These are phyloP conservation scores for Eledone cirrhosa DNA, from an alignment of 2,888 invertebrate genomes.

Conservation along the genomic window DNA sequence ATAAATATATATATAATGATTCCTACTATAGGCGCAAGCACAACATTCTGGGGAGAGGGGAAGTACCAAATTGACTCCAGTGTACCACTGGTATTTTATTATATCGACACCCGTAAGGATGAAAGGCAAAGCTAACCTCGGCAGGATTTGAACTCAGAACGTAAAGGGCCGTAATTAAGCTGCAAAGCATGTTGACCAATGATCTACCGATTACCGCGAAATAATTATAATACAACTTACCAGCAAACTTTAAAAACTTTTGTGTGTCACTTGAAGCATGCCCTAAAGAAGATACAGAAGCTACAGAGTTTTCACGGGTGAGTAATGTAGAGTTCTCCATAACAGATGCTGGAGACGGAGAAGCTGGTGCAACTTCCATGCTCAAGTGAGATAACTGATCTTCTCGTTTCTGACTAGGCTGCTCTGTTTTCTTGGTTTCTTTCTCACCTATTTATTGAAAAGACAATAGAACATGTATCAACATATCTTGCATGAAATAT, in stretches of 20 bases:
- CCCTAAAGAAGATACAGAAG: conserved; percentile 47
- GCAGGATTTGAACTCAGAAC: too few species aligned
- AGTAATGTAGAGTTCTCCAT: conserved; percentile 38
- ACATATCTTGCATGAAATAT: too few species aligned
- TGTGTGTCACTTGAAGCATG: conserved; percentile 74
- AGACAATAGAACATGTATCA: background rate
- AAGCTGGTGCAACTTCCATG: conserved; percentile 60
- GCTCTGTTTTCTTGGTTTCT: conserved; percentile 47
- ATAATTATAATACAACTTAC: conserved; percentile 66
- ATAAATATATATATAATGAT: too few species aligned
- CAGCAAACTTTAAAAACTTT: conserved; percentile 83
- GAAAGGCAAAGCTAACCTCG: too few species aligned
- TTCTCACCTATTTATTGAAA: conserved; percentile 61
- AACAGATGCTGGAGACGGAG: conserved; percentile 48
- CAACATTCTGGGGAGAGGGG: too few species aligned
- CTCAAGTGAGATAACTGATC: conserved; percentile 69
- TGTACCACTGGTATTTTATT: too few species aligned
- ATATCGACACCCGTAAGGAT: too few species aligned
- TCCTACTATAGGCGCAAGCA: too few species aligned
- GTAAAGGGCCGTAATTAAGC: too few species aligned
- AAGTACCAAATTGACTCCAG: too few species aligned
- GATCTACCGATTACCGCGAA: too few species aligned
- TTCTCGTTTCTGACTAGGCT: conserved; percentile 58
- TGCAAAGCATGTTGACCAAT: too few species aligned
- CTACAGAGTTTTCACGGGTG: conserved; percentile 54